These are phyloP conservation scores for Montipora sp. DNA, from an alignment of 64 coral and sea anemone species.

Conservation along the genomic window DNA sequence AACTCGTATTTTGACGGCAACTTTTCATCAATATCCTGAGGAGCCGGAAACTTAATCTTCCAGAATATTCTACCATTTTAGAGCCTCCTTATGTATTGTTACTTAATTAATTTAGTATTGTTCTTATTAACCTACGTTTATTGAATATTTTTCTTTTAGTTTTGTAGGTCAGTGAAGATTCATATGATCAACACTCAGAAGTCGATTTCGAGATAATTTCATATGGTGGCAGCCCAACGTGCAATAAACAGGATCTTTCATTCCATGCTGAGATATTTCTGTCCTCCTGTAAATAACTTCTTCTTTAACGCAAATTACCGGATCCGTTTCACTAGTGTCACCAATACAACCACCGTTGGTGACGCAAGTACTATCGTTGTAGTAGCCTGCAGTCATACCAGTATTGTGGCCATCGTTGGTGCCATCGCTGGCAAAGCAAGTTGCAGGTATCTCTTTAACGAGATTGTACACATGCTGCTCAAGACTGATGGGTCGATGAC, in stretches of 20 bases:
- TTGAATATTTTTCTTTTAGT: not conserved
- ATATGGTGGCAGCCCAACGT: not conserved
- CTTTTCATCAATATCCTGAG: no score
- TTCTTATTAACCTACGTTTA: not conserved
- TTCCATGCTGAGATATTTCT: not conserved
- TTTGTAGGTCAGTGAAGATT: not conserved
- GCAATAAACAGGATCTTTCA: not conserved
- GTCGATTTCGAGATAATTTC: not conserved
- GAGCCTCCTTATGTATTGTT: no score
- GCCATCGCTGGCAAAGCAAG: not conserved
- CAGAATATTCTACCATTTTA: no score
- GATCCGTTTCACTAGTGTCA: not conserved
- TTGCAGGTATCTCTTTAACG: not conserved
- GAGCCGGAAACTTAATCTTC: no score
- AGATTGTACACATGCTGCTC: constrained; percentile 43
- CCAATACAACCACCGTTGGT: not conserved
- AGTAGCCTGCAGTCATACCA: not conserved
- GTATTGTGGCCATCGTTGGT: not conserved
- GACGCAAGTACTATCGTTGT: not conserved
- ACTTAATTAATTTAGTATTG: no score
- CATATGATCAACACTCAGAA: not conserved
- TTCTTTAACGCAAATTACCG: not conserved
- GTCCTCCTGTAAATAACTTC: not conserved
- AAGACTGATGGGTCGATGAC: not conserved
- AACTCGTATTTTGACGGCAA: no score